These are phyloP conservation scores for Enteromius thamalakanensis DNA, from an alignment of 2,797 vertebrate species.

Conservation along the genomic window DNA sequence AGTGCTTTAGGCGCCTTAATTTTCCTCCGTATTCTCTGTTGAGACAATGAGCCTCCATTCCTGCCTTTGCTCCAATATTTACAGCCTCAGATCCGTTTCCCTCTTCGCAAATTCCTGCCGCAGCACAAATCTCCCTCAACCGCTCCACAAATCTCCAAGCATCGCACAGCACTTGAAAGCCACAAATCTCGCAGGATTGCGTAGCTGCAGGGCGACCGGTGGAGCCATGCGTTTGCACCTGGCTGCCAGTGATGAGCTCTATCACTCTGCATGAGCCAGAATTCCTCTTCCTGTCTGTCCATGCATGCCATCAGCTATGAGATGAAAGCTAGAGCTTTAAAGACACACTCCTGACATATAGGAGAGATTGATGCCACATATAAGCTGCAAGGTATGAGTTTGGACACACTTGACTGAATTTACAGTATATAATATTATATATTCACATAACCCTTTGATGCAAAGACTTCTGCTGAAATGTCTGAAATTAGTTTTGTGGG, in stretches of 20 bases:
- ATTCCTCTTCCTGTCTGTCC: slow-evolving; percentile 34
- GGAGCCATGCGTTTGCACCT: slow-evolving; percentile 52
- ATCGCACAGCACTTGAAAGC: slow-evolving; percentile 53
- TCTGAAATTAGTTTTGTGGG: slow-evolving; percentile 7
- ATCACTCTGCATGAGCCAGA: slow-evolving; percentile 34
- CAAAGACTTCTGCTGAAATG: background rate
- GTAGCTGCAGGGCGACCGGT: slow-evolving; percentile 50
- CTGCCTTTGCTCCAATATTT: slow-evolving; percentile 21
- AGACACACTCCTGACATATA: background rate
- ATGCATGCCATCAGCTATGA: slow-evolving; percentile 25
- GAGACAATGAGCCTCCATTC: slow-evolving; percentile 26
- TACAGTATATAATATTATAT: no score
- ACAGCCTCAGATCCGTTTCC: slow-evolving; percentile 25
- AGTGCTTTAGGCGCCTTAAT: background rate
- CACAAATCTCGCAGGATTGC: slow-evolving; percentile 51
- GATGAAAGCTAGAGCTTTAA: slow-evolving; percentile 11
- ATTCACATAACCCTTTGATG: background rate
- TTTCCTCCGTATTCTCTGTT: slow-evolving; percentile 3
- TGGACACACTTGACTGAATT: slow-evolving; percentile 8
- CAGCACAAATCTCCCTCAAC: slow-evolving; percentile 27
- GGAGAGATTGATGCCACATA: background rate
- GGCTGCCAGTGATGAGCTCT: slow-evolving; percentile 45
- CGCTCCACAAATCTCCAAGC: slow-evolving; percentile 34
- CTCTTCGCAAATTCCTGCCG: slow-evolving; percentile 31
- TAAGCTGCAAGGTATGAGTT: background rate